A percentile compares a stretch with the other conserved stretches of the same genome.
These are phyloP conservation scores for Sepiola atlantica DNA, from an alignment of 2,888 invertebrate species.

Conservation along the genomic window DNA sequence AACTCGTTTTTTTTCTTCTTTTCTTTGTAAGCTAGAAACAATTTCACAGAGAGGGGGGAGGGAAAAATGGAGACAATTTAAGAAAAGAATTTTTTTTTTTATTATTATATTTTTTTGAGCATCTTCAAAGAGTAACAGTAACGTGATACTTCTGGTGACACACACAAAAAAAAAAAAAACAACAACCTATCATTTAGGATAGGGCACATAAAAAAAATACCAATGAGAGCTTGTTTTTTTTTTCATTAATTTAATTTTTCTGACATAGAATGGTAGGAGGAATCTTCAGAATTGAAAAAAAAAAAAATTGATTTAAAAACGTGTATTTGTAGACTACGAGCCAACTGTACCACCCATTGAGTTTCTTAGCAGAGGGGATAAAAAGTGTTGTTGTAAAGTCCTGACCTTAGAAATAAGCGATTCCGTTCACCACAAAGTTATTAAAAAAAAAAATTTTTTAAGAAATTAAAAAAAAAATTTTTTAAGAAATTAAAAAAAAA, in stretches of 20 bases:
- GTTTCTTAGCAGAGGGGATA: neutral
- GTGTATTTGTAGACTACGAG: neutral
- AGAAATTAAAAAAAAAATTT: too few relatives aligned
- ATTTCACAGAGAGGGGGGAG: neutral
- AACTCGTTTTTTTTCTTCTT: neutral
- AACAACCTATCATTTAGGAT: neutral
- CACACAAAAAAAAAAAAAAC: too few relatives aligned
- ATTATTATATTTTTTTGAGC: neutral
- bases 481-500: neutral
- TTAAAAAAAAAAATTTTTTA: too few relatives aligned
- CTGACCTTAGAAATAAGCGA: neutral
- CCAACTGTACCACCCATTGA: neutral
- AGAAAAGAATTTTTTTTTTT: neutral
- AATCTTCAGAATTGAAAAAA: neutral
- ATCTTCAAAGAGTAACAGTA: neutral
- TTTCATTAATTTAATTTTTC: neutral
- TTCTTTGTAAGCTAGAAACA: neutral
- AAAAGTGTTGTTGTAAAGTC: neutral
- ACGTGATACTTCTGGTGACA: neutral
- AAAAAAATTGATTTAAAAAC: neutral
- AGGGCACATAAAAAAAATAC: neutral
- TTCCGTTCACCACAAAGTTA: neutral
- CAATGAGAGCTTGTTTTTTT: neutral
- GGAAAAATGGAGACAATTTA: neutral
- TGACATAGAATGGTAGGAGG: neutral